Evolutionary conservation across 2,888 invertebrate species (phyloP).

Genomic region (Yponomeuta plumbellus): DNA sequence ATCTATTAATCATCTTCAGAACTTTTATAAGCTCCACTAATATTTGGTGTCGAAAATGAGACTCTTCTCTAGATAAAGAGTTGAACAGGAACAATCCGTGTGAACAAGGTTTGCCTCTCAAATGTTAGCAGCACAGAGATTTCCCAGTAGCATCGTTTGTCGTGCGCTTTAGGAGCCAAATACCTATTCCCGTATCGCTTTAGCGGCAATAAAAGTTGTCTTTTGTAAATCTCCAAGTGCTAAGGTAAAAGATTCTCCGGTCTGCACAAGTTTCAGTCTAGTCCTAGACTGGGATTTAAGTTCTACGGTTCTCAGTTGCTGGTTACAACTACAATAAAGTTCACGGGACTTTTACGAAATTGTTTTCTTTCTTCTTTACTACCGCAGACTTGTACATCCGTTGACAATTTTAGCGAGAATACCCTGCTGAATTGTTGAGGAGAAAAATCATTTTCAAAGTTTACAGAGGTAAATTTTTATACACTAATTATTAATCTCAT

Average conservation of each 20-base stretch:
- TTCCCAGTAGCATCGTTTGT: conserved; percentile 55
- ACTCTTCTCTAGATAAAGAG: background rate
- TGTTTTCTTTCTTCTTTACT: background rate
- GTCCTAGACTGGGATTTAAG: conserved; percentile 6
- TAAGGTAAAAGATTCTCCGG: conserved; percentile 14
- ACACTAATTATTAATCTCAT: too few relatives aligned
- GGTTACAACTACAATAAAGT: background rate
- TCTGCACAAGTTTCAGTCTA: conserved; percentile 1
- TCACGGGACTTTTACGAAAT: background rate
- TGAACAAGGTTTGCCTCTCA: background rate
- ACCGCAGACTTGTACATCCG: background rate
- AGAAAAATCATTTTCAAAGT: too few relatives aligned
- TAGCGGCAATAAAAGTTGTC: conserved; percentile 34
- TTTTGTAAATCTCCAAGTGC: conserved; percentile 33
- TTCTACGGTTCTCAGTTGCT: conserved; percentile 1
- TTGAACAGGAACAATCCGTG: background rate
- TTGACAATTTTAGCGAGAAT: too few relatives aligned
- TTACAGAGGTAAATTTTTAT: too few relatives aligned
- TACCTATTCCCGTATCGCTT: conserved; percentile 31
- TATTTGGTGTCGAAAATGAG: background rate
- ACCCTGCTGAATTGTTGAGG: too few relatives aligned
- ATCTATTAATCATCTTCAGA: too few relatives aligned
- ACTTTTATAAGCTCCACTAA: too few relatives aligned
- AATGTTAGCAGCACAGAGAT: conserved; percentile 31
- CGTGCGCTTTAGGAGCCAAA: conserved; percentile 43